Base-by-base conservation (phyloP, 2,888 invertebrate species). In the Crocallis elinguaria region DNA sequence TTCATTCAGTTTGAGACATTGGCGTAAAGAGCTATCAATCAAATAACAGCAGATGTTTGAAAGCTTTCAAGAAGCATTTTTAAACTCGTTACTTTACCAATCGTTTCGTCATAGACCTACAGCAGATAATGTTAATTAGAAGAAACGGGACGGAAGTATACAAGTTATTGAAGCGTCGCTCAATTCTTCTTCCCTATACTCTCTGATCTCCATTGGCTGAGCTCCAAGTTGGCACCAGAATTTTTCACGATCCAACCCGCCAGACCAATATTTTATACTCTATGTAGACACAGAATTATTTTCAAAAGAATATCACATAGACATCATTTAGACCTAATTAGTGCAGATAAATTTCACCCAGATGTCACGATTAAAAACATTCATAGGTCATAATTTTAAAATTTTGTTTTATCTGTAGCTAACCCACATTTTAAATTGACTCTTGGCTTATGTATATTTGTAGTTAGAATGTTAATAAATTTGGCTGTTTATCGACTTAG, bases 171-270 rank as follows among this genome's bases (percentile, higher is more conserved):
- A 51, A 54, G 37, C 57, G 54, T 41, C 39, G 57, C 57, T 58
- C 52, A 55, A 45, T 55, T 66, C 59, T 57, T 72, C n/a, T 77
- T 71, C 65, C 64, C 57, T 60, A 64, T 64, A 65, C 13, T 33
- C 11, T 68, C 60, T 75, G 65, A 66, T 66, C 66, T 70, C 57
- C 67, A 71, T 77, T 84, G 84, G 84, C 83, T 59, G 49, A 61
- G 66, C 64, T 80, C 84, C 84, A 84, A 79, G 73, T 84, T 83
- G 82, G 84, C 84, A 76, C 41, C 52, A 39, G 44, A 17, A 41
- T 54, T 57, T 48, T 50, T 59, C 62, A 35, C 60, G 56, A 72
- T 57, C 48, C 51, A 54, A 46, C 44, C 29, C 48, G 35, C 16
- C 46, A 52, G 56, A 52, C 57, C 37, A 59, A 64, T 64, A 66